Evolutionary conservation across 1,140 invertebrate species (phyloP), one percentile per base, ranked within the genome.

Genomic region (Himalopsyche phryganea): DNA sequence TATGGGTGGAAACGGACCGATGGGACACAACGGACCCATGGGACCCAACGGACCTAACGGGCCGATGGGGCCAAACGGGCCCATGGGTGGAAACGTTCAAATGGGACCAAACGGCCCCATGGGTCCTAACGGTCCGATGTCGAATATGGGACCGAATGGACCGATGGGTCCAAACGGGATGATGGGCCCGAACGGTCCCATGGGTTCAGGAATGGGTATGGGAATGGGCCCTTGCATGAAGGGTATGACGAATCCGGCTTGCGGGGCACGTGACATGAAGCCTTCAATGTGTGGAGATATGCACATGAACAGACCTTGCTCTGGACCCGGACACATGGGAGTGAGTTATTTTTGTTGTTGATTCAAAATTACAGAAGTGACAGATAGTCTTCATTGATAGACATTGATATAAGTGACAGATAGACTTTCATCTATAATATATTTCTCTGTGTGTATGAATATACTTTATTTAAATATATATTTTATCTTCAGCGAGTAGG

Each of bases 161-260:
- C 71, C 71, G n/a, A 76, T 77, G 73, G 75, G 75, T 6, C 74
- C 74, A 56, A 74, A 75, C 51, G 76, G 76, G 2, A 76, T 76
- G 74, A 76, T 78, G 74, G 76, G 76, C 19, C 76, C 76, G 0
- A 78, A 76, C 20, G 75, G 74, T 5, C 75, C 74, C 6, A 78
- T 78, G 73, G 76, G 76, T 67, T 54, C 66, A 2, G 71, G 72
- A 0, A 74, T 77, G 70, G 72, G 73, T n/a, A 76, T 75, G 55
- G 76, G 76, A n/a, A 77, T 77, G 76, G 74, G 76, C 6, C 73
- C 74, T 0, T 78, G 76, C 59, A 74, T 75, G 1, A 78, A 77
- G 72, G 75, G 74, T 0, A 76, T 77, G 44, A 67, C 74, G 44
- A 55, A 54, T 32, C 68, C 71, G 11, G 55, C 72, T 9, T 78